These are phyloP conservation scores for Sarcophaga carnaria DNA, from an alignment of 2,888 invertebrate genomes.

Conservation along the genomic window DNA sequence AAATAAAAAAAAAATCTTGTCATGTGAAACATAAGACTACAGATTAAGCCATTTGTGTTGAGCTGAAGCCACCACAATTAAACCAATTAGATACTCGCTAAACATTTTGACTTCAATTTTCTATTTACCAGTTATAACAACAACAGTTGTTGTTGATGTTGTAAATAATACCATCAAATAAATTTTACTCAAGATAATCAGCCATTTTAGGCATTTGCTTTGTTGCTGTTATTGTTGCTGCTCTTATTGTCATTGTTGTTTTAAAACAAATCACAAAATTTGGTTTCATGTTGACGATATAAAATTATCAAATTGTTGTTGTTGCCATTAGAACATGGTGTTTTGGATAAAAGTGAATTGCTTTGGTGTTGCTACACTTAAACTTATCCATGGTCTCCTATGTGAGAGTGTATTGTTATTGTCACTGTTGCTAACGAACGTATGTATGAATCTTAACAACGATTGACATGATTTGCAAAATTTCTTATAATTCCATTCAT, in stretches of 20 bases:
- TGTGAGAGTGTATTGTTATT: background rate
- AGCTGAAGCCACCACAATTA: background rate
- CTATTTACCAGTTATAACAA: background rate
- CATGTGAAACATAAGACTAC: background rate
- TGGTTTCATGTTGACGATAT: background rate
- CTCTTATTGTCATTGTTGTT: background rate
- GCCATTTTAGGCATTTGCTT: background rate
- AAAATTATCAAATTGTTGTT: too few relatives aligned
- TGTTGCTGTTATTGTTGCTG: background rate
- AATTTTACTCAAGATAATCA: background rate
- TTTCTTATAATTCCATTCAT: constrained; percentile 55
- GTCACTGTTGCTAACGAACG: constrained; percentile 17
- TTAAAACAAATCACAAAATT: background rate
- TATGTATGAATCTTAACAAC: constrained; percentile 6
- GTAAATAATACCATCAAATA: background rate
- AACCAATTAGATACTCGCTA: background rate
- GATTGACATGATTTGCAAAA: constrained; percentile 36
- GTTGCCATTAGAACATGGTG: background rate
- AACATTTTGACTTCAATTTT: background rate
- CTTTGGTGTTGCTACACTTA: background rate
- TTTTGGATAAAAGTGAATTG: background rate
- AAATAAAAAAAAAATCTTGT: too few relatives aligned
- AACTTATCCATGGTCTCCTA: background rate
- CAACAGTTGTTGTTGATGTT: background rate
- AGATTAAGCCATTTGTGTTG: background rate